Conservation (phyloP, 2,797 vertebrate genomes). For the Serranus cabrilla region DNA sequence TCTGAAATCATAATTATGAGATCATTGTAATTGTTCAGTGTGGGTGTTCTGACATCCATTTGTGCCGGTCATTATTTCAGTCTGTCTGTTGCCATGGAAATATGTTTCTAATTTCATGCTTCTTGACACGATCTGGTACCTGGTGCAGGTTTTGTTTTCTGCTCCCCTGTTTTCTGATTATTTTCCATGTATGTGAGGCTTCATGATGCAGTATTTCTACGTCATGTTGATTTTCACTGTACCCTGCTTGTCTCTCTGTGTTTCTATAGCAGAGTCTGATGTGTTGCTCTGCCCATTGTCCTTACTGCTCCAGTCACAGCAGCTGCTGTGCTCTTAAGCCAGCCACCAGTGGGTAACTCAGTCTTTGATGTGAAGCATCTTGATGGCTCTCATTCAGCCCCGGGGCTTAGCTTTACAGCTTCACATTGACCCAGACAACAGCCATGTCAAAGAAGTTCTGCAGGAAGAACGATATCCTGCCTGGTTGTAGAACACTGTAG, state of each 20-base stretch:
- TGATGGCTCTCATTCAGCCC: conserved; percentile 62
- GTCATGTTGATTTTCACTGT: conserved; percentile 53
- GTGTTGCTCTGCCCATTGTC: conserved; percentile 39
- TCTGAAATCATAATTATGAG: conserved; percentile 25
- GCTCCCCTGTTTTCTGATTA: background rate
- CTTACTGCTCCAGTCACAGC: conserved; percentile 47
- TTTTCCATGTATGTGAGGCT: conserved; percentile 12
- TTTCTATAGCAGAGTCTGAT: conserved; percentile 31
- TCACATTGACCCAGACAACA: conserved; percentile 44
- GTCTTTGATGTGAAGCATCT: conserved; percentile 67
- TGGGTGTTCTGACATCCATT: conserved; percentile 35
- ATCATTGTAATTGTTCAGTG: conserved; percentile 31
- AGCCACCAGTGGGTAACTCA: conserved; percentile 30
- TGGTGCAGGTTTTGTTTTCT: conserved; percentile 18
- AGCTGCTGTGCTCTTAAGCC: conserved; percentile 54
- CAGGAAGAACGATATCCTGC: conserved; percentile 5
- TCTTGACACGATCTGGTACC: background rate
- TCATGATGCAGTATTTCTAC: conserved; percentile 32
- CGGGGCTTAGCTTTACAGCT: conserved; percentile 35
- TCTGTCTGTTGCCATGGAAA: conserved; percentile 52
- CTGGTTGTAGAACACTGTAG: background rate
- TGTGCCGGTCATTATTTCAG: conserved; percentile 23
- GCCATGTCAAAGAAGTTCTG: conserved; percentile 41
- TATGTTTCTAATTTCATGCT: conserved; percentile 13
- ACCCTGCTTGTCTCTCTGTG: conserved; percentile 23